phyloP scores from a whole-genome alignment of 1,140 invertebrate species.

The Cataglyphis hispanica region DNA sequence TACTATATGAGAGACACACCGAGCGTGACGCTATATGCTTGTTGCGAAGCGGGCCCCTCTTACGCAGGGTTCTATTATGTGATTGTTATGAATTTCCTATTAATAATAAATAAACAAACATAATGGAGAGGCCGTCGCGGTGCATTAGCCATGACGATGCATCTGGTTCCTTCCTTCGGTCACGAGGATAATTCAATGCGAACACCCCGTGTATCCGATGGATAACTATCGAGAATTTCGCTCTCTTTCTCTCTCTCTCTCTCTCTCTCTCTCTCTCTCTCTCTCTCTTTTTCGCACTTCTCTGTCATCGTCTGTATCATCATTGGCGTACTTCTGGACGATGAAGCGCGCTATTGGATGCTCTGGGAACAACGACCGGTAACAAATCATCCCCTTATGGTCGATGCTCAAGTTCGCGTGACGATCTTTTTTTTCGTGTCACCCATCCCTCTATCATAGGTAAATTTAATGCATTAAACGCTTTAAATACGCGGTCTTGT shows the following conservation, averaged over 20 bases:
- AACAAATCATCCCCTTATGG: conserved; percentile 82
- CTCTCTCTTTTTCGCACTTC: not conserved
- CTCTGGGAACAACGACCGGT: conserved; percentile 75
- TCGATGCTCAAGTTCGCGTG: conserved; percentile 67
- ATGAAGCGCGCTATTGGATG: conserved; percentile 71
- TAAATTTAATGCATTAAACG: conserved; percentile 65
- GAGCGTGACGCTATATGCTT: conserved; percentile 79
- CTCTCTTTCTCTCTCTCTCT: conserved; percentile 28
- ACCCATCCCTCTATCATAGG: not conserved
- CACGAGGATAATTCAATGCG: conserved; percentile 62
- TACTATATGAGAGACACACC: conserved; percentile 65
- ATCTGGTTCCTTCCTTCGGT: conserved; percentile 79
- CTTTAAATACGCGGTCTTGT: conserved; percentile 60
- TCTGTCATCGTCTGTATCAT: conserved; percentile 11
- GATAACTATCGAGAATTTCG: conserved; percentile 29
- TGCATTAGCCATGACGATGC: conserved; percentile 82
- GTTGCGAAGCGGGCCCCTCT: conserved; percentile 33
- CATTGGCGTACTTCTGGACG: conserved; percentile 56
- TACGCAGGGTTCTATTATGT: conserved; percentile 80
- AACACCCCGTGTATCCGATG: conserved; percentile 35
- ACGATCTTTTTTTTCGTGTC: conserved; percentile 61
- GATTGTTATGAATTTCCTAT: conserved; percentile 86
- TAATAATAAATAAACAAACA: conserved; percentile 87
- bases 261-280: not conserved
- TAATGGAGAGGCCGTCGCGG: conserved; percentile 83